Base-by-base conservation (phyloP, 1,140 invertebrate species). In the Orchestia grillus region DNA sequence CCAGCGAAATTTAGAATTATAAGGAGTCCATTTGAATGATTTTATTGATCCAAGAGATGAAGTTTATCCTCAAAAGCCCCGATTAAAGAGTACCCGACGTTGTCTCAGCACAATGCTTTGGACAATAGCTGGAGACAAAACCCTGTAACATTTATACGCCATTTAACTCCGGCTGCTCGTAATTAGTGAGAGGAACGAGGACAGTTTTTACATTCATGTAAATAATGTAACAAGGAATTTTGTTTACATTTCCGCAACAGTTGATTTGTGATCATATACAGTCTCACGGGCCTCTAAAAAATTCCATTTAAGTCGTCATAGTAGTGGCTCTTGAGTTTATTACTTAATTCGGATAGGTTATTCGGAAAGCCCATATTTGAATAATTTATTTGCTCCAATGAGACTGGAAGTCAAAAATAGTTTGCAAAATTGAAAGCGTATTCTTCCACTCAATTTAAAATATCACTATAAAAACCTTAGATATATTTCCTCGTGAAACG, bases 1-100 rank as follows among this genome's bases (percentile, higher is more conserved):
- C 6, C 40, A 44, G 44, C 11, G 47, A 45, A 94, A 94, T 94
- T 94, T 94, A 94, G 44, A 94, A 47, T 94, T 94, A 94, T 94
- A 45, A 94, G 44, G 43, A 94, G 92, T 94, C 44, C 92, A 94
- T 94, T 94, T 94, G 92, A 94, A 47, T 94, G 92, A 94, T 94
- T 94, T 94, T 94, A 94, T 90, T 90, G 88, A 90, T 90, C 88
- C 41, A 41, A 41, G 43, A 90, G 88, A 90, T 90, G 88, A 90
- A 42, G 88, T 90, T 90, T 90, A 90, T 41, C n/a, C 4, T 16
- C 88, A 41, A 90, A 42, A 44, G n/a, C 11, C 15, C 36, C 41
- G 43, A 90, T 90, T 42, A 90, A 90, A 90, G 43, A 41, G n/a
- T 90, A 44, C n/a, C 41, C 41, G 88, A 90, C 88, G 42, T 90